Evolutionary conservation across 2,113 vertebrate species (phyloP).

Genomic region (Nerophis ophidion): DNA sequence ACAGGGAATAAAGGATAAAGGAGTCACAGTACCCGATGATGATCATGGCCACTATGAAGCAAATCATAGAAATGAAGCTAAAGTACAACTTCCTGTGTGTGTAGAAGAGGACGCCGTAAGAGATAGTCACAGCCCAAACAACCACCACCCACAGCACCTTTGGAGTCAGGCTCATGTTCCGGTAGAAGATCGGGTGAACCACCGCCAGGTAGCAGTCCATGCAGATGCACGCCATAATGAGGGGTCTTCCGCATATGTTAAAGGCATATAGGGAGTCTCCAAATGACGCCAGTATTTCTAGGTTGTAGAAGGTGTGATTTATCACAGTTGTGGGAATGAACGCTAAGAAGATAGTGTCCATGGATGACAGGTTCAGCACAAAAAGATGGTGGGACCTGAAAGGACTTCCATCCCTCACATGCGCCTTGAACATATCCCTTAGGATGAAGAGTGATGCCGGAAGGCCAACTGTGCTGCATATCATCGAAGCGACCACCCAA

Average conservation of each 20-base stretch:
- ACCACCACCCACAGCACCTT: slow-evolving; percentile 19
- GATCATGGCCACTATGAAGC: slow-evolving; percentile 4
- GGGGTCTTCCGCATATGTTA: slow-evolving; percentile 39
- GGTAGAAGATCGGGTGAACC: slow-evolving; percentile 56
- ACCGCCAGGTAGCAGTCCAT: slow-evolving; percentile 64
- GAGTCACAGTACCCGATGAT: slow-evolving; percentile 39
- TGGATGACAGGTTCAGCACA: slow-evolving; percentile 36
- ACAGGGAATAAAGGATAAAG: slow-evolving; percentile 38
- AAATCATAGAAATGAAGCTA: rapidly evolving
- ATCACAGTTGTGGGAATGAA: slow-evolving; percentile 11
- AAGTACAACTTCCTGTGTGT: background rate
- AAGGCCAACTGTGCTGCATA: slow-evolving; percentile 32
- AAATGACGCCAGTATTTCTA: rapidly evolving
- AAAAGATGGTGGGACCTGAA: slow-evolving; percentile 39
- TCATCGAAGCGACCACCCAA: background rate
- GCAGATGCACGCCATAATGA: slow-evolving; percentile 51
- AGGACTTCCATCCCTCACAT: slow-evolving; percentile 11
- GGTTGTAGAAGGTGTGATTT: slow-evolving; percentile 1
- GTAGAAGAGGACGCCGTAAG: background rate
- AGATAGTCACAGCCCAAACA: slow-evolving; percentile 33
- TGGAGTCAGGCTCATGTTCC: slow-evolving; percentile 26
- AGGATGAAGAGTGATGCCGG: slow-evolving; percentile 36
- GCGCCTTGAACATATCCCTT: slow-evolving; percentile 35
- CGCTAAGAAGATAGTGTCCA: slow-evolving; percentile 44
- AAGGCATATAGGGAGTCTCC: slow-evolving; percentile 5